Base-by-base conservation (phyloP, 2,888 invertebrate species). In the Hybos culiciformis region DNA sequence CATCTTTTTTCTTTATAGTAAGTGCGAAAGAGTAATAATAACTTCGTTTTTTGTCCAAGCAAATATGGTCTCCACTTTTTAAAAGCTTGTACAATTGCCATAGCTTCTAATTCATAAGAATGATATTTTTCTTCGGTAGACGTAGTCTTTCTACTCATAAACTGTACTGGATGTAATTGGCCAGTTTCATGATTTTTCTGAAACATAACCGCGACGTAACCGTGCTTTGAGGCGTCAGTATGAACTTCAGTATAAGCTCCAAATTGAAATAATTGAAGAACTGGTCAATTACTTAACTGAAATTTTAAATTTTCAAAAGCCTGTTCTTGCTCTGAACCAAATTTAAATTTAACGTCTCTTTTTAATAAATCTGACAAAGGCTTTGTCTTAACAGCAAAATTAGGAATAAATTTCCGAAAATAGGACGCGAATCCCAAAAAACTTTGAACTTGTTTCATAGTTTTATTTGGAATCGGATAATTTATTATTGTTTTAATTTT, bases 91-190 rank as follows among this genome's bases (percentile, higher is more conserved):
- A 54, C 42, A 20, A 57, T 48, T 1, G 54, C 54, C 4, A 54
- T 20, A 2, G 50, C 50, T 32, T 57, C 54, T 7, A 58, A 31
- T 26, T 53, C 53, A n/a, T 57, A 54, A 12, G 53, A 54, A 18
- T 46, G 41, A 29, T 50, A 51, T 9, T 50, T 50, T 11, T 50
- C 46, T 38, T 56, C 54, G 1, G 37, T 41, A 1, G 42, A 37
- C 1, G 45, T 49, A 3, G 54, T 55, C 39, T 51, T 51, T 12
- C 46, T 42, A 19, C 55, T 56, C 42, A 49, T 48, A 29, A 48
- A 56, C 42, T 53, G 48, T 4, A 54, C 37, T 1, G 51, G 53
- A 20, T 54, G 55, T 18, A 53, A 43, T 11, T 24, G 15, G 14
- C 42, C 39, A 24, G 53, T 48, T 5, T 52, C 52, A 4, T 18